These are phyloP conservation scores for Donacobius atricapilla DNA, from an alignment of 2,113 vertebrate genomes.

Conservation along the genomic window DNA sequence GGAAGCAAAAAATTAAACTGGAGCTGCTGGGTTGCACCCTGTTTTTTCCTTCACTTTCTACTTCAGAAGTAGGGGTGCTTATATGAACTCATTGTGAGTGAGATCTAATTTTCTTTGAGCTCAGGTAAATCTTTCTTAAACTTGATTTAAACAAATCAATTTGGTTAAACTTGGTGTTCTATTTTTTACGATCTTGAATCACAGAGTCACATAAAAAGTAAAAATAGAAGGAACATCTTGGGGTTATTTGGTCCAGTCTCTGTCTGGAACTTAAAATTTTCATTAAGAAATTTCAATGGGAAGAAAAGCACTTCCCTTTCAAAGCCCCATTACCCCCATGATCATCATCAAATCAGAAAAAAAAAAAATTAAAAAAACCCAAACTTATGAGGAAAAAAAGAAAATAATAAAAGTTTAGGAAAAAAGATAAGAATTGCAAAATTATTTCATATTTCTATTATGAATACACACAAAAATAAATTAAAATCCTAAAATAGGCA, in stretches of 20 bases:
- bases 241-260: not conserved
- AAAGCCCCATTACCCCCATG: rapidly evolving
- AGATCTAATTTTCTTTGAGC: not conserved
- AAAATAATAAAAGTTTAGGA: not conserved
- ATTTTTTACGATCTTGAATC: not conserved
- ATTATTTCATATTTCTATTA: not conserved
- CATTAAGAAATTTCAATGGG: not conserved
- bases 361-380: rapidly evolving
- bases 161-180: not conserved
- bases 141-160: not conserved
- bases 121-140: not conserved
- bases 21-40: rapidly evolving
- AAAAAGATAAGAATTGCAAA: not conserved
- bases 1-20: not conserved
- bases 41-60: not conserved
- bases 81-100: not conserved
- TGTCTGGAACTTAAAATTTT: not conserved
- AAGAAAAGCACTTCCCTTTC: not conserved
- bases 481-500: not conserved
- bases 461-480: not conserved
- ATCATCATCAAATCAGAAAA: not conserved
- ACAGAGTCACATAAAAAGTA: not conserved
- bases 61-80: not conserved
- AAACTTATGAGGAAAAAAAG: not conserved
- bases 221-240: not conserved